These are phyloP conservation scores for Drosophila antonietae DNA, from an alignment of 2,888 invertebrate genomes.

Conservation along the genomic window DNA sequence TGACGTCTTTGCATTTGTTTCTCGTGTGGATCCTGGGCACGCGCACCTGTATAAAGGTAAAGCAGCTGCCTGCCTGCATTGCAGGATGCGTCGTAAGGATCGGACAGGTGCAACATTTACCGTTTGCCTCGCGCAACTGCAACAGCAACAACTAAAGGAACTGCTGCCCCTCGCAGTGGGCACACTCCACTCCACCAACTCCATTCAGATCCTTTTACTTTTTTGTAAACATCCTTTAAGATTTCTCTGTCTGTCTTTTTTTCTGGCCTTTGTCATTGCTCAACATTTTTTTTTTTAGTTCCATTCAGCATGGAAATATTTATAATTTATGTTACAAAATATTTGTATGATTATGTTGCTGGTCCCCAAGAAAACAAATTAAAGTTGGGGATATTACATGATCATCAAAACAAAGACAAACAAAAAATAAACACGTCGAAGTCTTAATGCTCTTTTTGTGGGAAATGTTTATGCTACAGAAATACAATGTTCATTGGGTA, in stretches of 20 bases:
- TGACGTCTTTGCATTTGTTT: conserved; percentile 5
- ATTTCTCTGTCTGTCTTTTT: conserved; percentile 4
- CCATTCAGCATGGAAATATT: conserved; percentile 48
- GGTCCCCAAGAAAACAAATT: neutral
- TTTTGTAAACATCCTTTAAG: conserved; percentile 13
- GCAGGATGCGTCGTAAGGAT: conserved; percentile 61
- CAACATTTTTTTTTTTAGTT: conserved; percentile 5
- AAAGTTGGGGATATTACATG: conserved; percentile 33
- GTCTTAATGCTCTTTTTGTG: neutral
- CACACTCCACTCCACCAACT: conserved; percentile 6
- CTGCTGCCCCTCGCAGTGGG: conserved; percentile 6
- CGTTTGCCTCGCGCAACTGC: conserved; percentile 52
- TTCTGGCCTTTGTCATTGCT: conserved; percentile 22
- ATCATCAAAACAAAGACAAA: conserved; percentile 18
- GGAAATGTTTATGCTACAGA: neutral
- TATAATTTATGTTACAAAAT: conserved; percentile 73
- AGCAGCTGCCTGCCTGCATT: conserved; percentile 62
- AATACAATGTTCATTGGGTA: neutral
- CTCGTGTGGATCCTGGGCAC: conserved; percentile 59
- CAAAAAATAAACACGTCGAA: neutral
- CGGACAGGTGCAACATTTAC: conserved; percentile 75
- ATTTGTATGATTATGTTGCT: conserved; percentile 56
- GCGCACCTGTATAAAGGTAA: conserved; percentile 63
- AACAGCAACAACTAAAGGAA: neutral
- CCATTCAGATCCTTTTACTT: conserved; percentile 19